A percentile compares a stretch with the other conserved stretches of the same genome.
Conservation (phyloP, 2,113 vertebrate genomes). For the Salvelinus fontinalis region DNA sequence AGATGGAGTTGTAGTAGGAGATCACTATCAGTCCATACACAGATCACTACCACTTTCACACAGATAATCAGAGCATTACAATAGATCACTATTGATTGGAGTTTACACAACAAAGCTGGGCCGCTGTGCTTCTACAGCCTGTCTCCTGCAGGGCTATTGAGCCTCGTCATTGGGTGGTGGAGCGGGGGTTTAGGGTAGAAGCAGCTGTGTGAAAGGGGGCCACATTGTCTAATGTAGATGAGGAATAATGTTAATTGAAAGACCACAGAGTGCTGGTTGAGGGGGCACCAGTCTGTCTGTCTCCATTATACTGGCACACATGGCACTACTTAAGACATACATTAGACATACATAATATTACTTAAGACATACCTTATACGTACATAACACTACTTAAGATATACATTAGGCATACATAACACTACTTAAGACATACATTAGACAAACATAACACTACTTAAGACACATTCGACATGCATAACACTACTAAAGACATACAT, state of each 20-base stretch:
- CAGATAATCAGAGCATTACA: conserved; percentile 15
- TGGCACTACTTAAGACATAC: background rate
- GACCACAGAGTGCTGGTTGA: conserved; percentile 19
- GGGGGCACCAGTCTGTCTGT: conserved; percentile 11
- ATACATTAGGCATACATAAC: too few species aligned
- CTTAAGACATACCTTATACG: background rate
- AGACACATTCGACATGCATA: too few species aligned
- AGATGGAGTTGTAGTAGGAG: too few species aligned
- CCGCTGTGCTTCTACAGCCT: conserved; percentile 32
- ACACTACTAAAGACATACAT: too few species aligned
- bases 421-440: too few species aligned
- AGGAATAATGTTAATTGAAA: conserved; percentile 7
- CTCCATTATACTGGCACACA: background rate
- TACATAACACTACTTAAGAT: background rate
- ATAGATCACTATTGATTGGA: conserved; percentile 31
- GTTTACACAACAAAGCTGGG: conserved; percentile 59
- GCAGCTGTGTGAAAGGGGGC: conserved; percentile 19
- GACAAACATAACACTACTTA: background rate
- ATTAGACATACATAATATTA: background rate
- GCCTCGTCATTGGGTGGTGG: background rate
- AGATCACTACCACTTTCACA: conserved; percentile 30
- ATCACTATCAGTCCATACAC: too few species aligned
- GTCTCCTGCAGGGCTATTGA: background rate
- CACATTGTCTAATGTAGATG: background rate
- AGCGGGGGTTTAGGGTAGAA: conserved; percentile 10